A percentile compares a stretch with the other conserved stretches of the same genome.
Evolutionary conservation across 2,888 invertebrate species (phyloP).

Genomic region (Xestobium rufovillosum): DNA sequence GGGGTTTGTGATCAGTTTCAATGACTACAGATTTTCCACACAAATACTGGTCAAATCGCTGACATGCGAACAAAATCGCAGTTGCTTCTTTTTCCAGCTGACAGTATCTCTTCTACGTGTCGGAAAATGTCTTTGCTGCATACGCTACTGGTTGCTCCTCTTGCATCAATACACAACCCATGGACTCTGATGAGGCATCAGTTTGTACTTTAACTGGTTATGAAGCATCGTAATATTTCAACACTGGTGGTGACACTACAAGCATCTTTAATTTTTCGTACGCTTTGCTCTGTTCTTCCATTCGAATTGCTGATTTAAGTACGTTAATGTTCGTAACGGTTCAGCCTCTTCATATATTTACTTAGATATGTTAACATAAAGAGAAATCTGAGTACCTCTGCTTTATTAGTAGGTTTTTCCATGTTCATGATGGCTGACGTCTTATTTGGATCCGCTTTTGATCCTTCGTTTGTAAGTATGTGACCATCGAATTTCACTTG

Average conservation of each 20-base stretch:
- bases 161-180: background rate
- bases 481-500: conserved; percentile 13
- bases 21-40: too few relatives aligned
- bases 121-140: too few relatives aligned
- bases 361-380: too few relatives aligned
- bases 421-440: conserved; percentile 10
- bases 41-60: too few relatives aligned
- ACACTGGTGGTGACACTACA: conserved; percentile 1
- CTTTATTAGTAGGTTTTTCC: conserved; percentile 1
- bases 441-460: conserved; percentile 1
- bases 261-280: conserved; percentile 3
- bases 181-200: conserved; percentile 4
- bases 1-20: too few relatives aligned
- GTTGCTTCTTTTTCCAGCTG: too few relatives aligned
- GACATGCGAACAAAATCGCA: too few relatives aligned
- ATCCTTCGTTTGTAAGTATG: too few relatives aligned
- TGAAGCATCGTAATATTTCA: background rate
- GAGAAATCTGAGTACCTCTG: conserved; percentile 3
- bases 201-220: conserved; percentile 2
- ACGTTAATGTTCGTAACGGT: too few relatives aligned
- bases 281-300: conserved; percentile 7
- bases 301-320: too few relatives aligned
- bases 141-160: background rate
- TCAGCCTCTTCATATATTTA: too few relatives aligned
- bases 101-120: too few relatives aligned